Evolutionary conservation across 2,113 vertebrate genomes (phyloP).

Genomic region (Dolichotis patagonum): DNA sequence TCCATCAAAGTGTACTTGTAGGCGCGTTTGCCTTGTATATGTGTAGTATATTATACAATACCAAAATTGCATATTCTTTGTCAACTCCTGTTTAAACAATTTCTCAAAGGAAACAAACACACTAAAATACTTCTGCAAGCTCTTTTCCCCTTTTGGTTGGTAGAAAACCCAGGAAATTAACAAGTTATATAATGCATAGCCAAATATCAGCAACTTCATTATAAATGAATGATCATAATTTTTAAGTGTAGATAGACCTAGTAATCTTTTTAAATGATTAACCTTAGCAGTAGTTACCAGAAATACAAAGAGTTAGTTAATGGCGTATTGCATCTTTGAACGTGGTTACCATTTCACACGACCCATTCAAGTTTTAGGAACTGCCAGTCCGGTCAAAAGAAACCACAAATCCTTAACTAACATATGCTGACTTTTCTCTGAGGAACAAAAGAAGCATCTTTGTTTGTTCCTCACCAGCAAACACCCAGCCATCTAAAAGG

Average conservation of each 20-base stretch:
- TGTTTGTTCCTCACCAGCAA: slow-evolving; percentile 88
- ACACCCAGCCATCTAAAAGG: slow-evolving; percentile 88
- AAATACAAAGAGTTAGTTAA: background rate
- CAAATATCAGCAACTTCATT: slow-evolving; percentile 13
- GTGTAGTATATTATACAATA: background rate
- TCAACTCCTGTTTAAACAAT: background rate
- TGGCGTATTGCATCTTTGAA: slow-evolving; percentile 29
- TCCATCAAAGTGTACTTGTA: background rate
- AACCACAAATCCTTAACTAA: slow-evolving; percentile 90
- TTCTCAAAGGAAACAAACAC: background rate
- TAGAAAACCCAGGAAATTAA: background rate
- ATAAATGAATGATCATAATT: background rate
- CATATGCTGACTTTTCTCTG: slow-evolving; percentile 88
- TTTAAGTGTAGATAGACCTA: background rate
- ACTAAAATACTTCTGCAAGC: background rate
- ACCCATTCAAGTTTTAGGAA: slow-evolving; percentile 73
- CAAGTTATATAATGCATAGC: background rate
- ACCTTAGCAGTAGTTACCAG: background rate
- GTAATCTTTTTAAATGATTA: background rate
- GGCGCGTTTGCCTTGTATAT: background rate
- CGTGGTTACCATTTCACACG: slow-evolving; percentile 67
- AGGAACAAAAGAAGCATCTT: slow-evolving; percentile 89
- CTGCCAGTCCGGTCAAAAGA: slow-evolving; percentile 78
- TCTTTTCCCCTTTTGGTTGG: background rate
- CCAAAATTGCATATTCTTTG: background rate